Conservation (phyloP, 2,113 vertebrate genomes). For the Cavia aperea region DNA sequence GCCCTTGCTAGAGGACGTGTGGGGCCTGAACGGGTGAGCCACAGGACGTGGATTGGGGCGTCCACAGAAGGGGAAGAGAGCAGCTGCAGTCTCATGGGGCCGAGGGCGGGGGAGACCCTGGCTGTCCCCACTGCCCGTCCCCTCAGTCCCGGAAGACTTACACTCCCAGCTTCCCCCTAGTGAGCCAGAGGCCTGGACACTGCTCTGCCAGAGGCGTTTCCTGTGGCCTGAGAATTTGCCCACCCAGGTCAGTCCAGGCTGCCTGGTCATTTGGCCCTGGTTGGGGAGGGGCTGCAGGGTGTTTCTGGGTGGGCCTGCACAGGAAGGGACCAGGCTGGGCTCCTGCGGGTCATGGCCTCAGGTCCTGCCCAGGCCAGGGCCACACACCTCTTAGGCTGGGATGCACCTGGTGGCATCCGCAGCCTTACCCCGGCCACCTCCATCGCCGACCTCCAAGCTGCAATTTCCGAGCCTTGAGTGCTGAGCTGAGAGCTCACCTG, state of each 20-base stretch:
- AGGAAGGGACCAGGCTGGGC: background rate
- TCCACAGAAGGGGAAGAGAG: background rate
- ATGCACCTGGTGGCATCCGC: background rate
- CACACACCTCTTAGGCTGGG: background rate
- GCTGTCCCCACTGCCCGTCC: background rate
- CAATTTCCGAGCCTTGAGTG: background rate
- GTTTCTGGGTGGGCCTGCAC: background rate
- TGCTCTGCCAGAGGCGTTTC: accelerated
- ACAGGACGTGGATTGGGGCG: background rate
- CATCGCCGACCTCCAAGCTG: background rate
- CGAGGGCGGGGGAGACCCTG: too few species aligned
- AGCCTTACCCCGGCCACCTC: background rate
- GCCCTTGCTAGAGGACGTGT: background rate
- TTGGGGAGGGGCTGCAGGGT: background rate
- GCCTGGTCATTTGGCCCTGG: background rate
- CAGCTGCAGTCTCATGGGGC: background rate
- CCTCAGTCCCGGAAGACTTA: background rate
- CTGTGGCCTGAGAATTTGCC: background rate
- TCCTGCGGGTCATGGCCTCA: background rate
- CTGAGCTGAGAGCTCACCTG: background rate
- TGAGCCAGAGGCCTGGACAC: background rate
- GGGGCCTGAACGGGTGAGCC: background rate
- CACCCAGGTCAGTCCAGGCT: background rate
- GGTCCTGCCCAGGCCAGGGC: background rate
- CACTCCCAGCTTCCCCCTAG: background rate